phyloP scores from a whole-genome alignment of 1,140 invertebrate genomes.

The Zaprionus ghesquierei region DNA sequence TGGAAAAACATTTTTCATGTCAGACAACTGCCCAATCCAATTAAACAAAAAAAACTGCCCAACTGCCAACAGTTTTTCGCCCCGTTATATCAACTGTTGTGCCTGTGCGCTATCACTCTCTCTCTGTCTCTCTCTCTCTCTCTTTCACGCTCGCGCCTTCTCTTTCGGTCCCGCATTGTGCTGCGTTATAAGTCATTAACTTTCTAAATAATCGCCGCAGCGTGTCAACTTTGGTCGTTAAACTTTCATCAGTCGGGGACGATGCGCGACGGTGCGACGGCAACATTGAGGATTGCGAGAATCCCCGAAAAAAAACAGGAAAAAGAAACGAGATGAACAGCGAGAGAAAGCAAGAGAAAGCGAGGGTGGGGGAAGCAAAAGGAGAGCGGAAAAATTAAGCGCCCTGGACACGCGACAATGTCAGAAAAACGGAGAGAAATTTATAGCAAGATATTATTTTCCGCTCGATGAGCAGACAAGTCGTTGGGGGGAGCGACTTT shows the following conservation, averaged over 20 bases:
- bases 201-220: conserved; percentile 80
- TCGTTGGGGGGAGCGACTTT: conserved; percentile 78
- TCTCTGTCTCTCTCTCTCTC: not conserved
- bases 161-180: conserved; percentile 42
- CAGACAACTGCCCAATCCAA: conserved; percentile 46
- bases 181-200: conserved; percentile 82
- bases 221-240: conserved; percentile 81
- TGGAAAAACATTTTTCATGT: conserved; percentile 51
- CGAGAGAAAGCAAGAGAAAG: not conserved
- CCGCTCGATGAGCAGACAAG: conserved; percentile 79
- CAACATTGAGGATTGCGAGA: conserved; percentile 32
- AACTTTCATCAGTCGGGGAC: conserved; percentile 72
- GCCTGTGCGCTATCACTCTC: not conserved
- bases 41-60: conserved; percentile 47
- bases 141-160: not conserved
- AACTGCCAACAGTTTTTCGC: conserved; percentile 36
- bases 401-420: conserved; percentile 41
- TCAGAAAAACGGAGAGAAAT: conserved; percentile 68
- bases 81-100: conserved; percentile 32
- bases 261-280: conserved; percentile 39
- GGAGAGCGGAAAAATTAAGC: conserved; percentile 46
- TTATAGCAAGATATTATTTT: conserved; percentile 81
- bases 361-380: not conserved
- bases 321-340: conserved; percentile 25
- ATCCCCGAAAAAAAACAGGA: not conserved